phyloP scores from a whole-genome alignment of 1,140 invertebrate species.

The Mamestra configurata region DNA sequence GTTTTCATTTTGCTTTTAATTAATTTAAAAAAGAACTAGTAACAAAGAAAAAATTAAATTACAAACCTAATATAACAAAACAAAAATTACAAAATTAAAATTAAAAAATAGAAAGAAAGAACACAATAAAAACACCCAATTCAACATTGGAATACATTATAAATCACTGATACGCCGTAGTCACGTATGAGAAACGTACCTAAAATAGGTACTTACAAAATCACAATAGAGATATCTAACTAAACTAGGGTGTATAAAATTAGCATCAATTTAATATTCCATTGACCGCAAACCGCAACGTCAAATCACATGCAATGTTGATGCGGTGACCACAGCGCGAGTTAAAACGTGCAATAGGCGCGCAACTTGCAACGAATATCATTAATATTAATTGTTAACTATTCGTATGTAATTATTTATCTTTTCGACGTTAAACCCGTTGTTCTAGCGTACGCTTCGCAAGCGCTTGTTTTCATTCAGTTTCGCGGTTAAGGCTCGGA shows the following conservation, averaged over 20 bases:
- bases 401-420: conserved; percentile 4
- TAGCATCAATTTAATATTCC: conserved; percentile 57
- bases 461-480: background rate
- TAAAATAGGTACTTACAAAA: background rate
- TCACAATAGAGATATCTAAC: conserved; percentile 23
- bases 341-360: conserved; percentile 54
- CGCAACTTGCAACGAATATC: conserved; percentile 1
- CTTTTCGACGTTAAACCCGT: background rate
- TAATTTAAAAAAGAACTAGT: no score
- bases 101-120: no score
- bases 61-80: no score
- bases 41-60: no score
- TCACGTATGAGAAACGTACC: background rate
- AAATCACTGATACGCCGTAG: no score
- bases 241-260: conserved; percentile 40
- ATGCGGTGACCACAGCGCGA: conserved; percentile 54
- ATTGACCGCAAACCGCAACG: conserved; percentile 60
- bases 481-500: background rate
- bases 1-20: no score
- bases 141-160: no score
- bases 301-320: conserved; percentile 63
- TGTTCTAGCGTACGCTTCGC: background rate
- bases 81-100: no score
- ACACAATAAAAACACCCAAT: no score
- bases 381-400: conserved; percentile 28